These are phyloP conservation scores for Drosophila novamexicana DNA, from an alignment of 1,140 invertebrate genomes.

Conservation along the genomic window DNA sequence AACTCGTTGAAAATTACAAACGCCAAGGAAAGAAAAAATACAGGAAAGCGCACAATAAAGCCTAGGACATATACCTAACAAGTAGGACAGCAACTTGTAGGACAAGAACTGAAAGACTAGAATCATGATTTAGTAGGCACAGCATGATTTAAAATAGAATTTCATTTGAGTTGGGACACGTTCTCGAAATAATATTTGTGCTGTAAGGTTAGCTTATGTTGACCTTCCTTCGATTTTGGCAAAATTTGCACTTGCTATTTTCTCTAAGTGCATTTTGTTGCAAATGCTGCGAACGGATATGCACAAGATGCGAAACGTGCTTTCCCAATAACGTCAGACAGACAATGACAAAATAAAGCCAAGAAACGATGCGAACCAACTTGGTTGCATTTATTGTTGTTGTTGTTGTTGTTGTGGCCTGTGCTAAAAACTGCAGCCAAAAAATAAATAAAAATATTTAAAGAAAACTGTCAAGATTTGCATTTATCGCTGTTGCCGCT, in stretches of 20 bases:
- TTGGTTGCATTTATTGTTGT: constrained; percentile 11
- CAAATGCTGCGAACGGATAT: constrained; percentile 64
- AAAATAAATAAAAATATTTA: constrained; percentile 80
- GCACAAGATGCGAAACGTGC: constrained; percentile 72
- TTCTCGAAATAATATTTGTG: background rate
- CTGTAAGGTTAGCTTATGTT: background rate
- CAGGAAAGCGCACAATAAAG: no score
- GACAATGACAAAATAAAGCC: constrained; percentile 74
- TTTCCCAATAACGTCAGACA: constrained; percentile 72
- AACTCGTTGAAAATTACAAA: no score
- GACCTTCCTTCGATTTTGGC: background rate
- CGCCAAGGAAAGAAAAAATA: no score
- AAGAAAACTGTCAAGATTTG: constrained; percentile 83
- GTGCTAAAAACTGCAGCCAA: constrained; percentile 53
- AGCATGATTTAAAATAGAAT: no score
- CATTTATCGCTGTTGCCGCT: constrained; percentile 66
- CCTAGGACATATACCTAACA: no score
- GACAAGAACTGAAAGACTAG: no score
- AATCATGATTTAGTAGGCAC: no score
- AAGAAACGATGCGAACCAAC: constrained; percentile 49
- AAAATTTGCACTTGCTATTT: background rate
- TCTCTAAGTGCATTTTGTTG: constrained; percentile 21
- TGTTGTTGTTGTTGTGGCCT: constrained; percentile 26
- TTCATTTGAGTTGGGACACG: no score
- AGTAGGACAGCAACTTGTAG: no score